These are phyloP conservation scores for Aix galericulata DNA, from an alignment of 2,113 vertebrate genomes.

Conservation along the genomic window DNA sequence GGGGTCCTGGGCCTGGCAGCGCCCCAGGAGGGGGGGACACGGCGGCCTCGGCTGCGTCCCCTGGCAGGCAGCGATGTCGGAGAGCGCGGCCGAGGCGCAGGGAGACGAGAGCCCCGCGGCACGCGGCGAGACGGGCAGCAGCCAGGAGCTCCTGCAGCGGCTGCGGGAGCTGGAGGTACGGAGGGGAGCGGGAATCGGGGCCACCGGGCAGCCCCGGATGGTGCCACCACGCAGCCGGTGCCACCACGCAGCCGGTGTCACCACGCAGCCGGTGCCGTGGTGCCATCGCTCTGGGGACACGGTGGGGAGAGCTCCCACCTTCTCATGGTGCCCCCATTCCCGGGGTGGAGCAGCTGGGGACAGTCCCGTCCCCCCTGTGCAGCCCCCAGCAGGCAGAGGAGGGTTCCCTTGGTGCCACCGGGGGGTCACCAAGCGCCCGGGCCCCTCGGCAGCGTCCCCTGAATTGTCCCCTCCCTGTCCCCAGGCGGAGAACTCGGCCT, in stretches of 20 bases:
- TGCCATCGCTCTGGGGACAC: fast-evolving
- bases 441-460: not conserved
- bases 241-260: not conserved
- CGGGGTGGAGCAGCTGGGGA: not conserved
- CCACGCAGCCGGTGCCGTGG: fast-evolving
- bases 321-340: fast-evolving
- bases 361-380: not conserved
- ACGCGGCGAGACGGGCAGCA: conserved; percentile 61
- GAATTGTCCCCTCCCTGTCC: not conserved
- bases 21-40: not conserved
- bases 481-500: conserved; percentile 90
- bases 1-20: not conserved
- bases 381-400: not conserved
- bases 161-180: conserved; percentile 81
- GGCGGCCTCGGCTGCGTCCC: not conserved
- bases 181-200: fast-evolving
- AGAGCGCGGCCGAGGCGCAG: conserved; percentile 56
- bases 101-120: conserved; percentile 48
- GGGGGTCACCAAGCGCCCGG: not conserved
- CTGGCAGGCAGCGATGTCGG: conserved; percentile 69
- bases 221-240: not conserved
- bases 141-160: conserved; percentile 81
- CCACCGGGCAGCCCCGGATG: fast-evolving
- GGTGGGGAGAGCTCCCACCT: not conserved
- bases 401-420: not conserved